A percentile compares a stretch with the other conserved stretches of the same genome.
These are phyloP conservation scores for Irena cyanogastra DNA, from an alignment of 2,113 vertebrate genomes.

Conservation along the genomic window DNA sequence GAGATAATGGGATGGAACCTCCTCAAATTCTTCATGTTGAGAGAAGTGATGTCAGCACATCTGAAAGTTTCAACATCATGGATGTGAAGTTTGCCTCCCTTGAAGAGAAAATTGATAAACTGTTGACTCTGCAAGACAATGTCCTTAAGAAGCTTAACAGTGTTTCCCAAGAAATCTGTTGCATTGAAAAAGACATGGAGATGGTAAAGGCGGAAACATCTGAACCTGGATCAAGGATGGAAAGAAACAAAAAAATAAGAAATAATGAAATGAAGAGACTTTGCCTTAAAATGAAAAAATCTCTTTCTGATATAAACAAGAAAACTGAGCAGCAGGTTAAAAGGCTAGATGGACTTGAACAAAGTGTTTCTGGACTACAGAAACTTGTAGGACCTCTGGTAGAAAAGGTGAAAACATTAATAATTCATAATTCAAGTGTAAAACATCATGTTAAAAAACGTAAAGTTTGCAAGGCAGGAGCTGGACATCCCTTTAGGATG, in stretches of 20 bases:
- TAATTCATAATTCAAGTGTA: constrained; percentile 69
- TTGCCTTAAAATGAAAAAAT: constrained; percentile 69
- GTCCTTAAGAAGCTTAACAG: constrained; percentile 77
- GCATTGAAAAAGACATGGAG: constrained; percentile 75
- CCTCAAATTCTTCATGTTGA: constrained; percentile 39
- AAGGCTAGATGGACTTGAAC: constrained; percentile 80
- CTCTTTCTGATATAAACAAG: constrained; percentile 67
- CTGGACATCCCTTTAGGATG: constrained; percentile 63
- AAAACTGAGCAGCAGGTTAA: constrained; percentile 73
- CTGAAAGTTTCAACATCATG: constrained; percentile 68
- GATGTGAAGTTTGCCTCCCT: constrained; percentile 77
- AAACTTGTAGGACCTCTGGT: constrained; percentile 77
- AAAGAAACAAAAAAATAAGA: neutral
- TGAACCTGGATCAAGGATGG: constrained; percentile 54
- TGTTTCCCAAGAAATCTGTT: constrained; percentile 75
- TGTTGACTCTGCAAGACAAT: constrained; percentile 76
- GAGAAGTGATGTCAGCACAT: neutral
- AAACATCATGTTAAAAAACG: constrained; percentile 63
- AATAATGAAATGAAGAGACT: constrained; percentile 51
- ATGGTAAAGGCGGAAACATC: constrained; percentile 75
- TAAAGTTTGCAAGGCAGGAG: constrained; percentile 49
- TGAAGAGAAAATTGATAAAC: constrained; percentile 77
- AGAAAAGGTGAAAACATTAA: constrained; percentile 75
- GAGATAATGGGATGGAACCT: constrained; percentile 33
- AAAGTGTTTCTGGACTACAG: constrained; percentile 77